Percentiles rank a stretch among this genome's conserved stretches.
Conservation (phyloP, 2,888 invertebrate genomes). For the Dryococelus australis region DNA sequence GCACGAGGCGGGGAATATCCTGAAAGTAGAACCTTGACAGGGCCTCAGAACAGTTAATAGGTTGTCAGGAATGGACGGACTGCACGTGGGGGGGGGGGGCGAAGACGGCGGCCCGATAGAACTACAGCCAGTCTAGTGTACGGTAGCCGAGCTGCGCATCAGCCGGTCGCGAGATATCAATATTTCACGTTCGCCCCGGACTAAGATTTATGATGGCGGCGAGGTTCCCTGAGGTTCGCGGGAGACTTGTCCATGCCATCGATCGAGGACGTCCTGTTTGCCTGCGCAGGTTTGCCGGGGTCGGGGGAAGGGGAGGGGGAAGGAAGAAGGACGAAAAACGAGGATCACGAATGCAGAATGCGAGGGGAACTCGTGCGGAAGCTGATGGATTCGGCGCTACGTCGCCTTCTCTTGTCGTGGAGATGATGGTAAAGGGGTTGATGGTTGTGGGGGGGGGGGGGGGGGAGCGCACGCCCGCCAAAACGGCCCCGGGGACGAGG, state of each 20-base stretch:
- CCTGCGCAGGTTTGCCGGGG: neutral
- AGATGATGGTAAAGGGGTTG: neutral
- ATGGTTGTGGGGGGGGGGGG: too few species aligned
- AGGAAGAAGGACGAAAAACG: neutral
- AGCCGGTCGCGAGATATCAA: neutral
- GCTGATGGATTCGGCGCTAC: neutral
- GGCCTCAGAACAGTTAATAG: too few species aligned
- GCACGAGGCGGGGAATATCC: too few species aligned
- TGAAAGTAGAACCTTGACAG: too few species aligned
- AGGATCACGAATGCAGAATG: neutral
- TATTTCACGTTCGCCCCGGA: neutral
- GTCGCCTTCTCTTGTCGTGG: neutral
- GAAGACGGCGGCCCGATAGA: too few species aligned
- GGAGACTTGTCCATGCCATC: neutral
- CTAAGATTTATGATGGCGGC: neutral
- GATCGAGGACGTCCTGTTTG: neutral
- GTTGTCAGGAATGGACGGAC: too few species aligned
- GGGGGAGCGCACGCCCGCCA: neutral
- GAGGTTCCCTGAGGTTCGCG: too few species aligned
- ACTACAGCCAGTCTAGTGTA: too few species aligned
- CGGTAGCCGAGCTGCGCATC: neutral
- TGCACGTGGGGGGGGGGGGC: too few species aligned
- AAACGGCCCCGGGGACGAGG: neutral
- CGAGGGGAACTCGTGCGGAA: neutral
- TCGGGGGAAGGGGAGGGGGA: neutral